Base-by-base conservation (phyloP, 2,797 vertebrate genomes). In the Squalus acanthias region DNA sequence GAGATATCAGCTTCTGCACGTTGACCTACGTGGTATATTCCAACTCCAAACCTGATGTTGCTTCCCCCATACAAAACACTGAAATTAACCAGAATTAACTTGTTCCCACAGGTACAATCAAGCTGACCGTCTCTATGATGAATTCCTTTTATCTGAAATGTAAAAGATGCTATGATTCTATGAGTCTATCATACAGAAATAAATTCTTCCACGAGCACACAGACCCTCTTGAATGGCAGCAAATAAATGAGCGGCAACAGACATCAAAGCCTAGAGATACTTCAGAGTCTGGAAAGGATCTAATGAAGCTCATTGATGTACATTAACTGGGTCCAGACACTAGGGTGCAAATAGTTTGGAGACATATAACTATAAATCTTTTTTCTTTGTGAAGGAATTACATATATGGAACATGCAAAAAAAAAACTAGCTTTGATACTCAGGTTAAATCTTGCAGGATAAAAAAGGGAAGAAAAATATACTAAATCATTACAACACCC, bases 241-340 rank as follows among this genome's bases (percentile, higher is more conserved):
- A 67, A 91, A 33, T 91, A 63, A 33, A 63, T 85, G 53, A 65
- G 29, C 82, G 63, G 89, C 57, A 63, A 92, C 60, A 65, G 33
- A 24, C n/a, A 70, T 94, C 92, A 94, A 94, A 94, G 92, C 39
- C 20, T 20, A 69, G 65, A 69, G 65, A 94, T 94, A 70, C 92
- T 70, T 94, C 57, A 69, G 33, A 70, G 33, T 69, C 65, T 70
- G n/a, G 9, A 26, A 46, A 67, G 20, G 29, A 94, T 94, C 15
- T 46, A 65, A 94, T 94, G 22, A 94, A 94, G 92, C n/a, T 94
- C 39, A 69, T 46, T 94, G 92, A 94, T 94, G 29, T 94, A 46
- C 8, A 15, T 69, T 94, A 46, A 94, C 92, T 94, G n/a, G 20
- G 22, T 8, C 33, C n/a, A 94, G 65, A 50, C 9, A 67, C 91